These are phyloP conservation scores for Atlantisia rogersi DNA, from an alignment of 2,113 vertebrate genomes.

Conservation along the genomic window DNA sequence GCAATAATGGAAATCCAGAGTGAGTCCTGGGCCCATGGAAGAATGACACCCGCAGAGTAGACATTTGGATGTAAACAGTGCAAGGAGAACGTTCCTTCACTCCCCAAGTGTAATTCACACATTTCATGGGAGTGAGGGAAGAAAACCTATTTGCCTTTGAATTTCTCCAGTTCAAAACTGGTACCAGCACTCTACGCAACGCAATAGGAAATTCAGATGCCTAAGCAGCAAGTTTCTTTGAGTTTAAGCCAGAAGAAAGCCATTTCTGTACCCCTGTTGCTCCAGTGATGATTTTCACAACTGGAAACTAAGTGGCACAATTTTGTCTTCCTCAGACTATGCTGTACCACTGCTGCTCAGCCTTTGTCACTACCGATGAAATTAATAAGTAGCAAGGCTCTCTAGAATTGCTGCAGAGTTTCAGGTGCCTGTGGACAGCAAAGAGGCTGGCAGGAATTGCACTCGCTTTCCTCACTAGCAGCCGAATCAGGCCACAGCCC, in stretches of 20 bases:
- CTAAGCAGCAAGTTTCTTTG: neutral
- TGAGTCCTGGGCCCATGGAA: neutral
- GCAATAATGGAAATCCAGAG: neutral
- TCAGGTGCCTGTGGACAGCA: neutral
- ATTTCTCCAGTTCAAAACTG: neutral
- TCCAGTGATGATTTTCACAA: neutral
- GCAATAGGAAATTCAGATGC: neutral
- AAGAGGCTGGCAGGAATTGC: neutral
- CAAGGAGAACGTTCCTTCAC: neutral
- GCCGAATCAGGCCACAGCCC: neutral
- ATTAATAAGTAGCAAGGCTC: neutral
- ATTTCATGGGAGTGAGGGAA: neutral
- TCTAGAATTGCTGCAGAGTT: neutral
- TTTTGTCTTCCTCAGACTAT: neutral
- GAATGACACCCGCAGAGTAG: neutral
- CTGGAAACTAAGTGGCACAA: neutral
- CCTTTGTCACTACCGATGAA: neutral
- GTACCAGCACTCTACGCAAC: neutral
- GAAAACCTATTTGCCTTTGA: neutral
- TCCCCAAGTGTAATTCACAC: neutral
- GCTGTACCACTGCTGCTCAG: neutral
- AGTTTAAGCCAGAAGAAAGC: neutral
- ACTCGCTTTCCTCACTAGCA: neutral
- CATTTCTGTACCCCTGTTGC: neutral
- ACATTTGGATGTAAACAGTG: neutral